Evolutionary conservation across 23 tunicate species (phyloP), one percentile per base, ranked within the genome.

Genomic region (Styela clava): DNA sequence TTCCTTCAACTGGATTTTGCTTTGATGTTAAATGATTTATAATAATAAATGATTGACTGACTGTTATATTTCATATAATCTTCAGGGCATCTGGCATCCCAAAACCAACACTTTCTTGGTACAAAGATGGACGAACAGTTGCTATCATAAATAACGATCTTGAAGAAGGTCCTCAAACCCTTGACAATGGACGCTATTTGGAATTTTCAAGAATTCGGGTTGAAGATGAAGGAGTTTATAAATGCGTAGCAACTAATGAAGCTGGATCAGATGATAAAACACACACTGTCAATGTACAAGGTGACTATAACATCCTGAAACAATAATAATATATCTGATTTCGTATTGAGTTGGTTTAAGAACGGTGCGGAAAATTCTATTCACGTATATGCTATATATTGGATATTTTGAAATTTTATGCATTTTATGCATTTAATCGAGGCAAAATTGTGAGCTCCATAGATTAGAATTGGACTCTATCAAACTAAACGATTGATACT

Each of bases 21-120:
- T n/a, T n/a, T n/a, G n/a, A n/a, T n/a, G n/a, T n/a, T n/a, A n/a
- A n/a, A n/a, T n/a, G n/a, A n/a, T n/a, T n/a, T n/a, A n/a, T n/a
- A n/a, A n/a, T n/a, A n/a, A n/a, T n/a, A n/a, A n/a, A n/a, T n/a
- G n/a, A n/a, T 44, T 44, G 56, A 44, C 56, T 44, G 9, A 44
- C 12, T 67, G 71, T 67, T 67, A 27, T 25, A 22, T 28, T 24
- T 24, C 20, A n/a, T n/a, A n/a, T n/a, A n/a, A n/a, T n/a, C 32
- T 81, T 31, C 35, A 92, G 97, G 7, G 88, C 85, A 2, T 68
- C 74, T 44, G 99, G 99, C 31, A 74, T 91, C 37, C 99, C 99
- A 21, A 81, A 72, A 12, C 99, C 99, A 1, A 70, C 79, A 18
- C 63, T 96, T 23, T 35, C 33, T 3, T 96, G 99, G 99, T 44